phyloP scores from a whole-genome alignment of 2,113 vertebrate species.

The Lagopus muta region DNA sequence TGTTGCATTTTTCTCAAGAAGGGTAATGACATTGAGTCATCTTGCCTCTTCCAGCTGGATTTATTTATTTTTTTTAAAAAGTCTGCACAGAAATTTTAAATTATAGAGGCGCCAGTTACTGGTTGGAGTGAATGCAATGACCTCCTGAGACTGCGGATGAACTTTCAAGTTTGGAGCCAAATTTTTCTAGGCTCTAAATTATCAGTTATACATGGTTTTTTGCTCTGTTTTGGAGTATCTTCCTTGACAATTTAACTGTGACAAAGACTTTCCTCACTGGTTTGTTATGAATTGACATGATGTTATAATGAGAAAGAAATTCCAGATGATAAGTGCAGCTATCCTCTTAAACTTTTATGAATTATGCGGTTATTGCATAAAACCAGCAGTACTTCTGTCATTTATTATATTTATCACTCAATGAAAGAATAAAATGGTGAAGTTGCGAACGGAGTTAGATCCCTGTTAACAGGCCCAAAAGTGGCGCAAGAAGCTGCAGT shows the following conservation, averaged over 20 bases:
- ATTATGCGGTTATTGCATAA: background rate
- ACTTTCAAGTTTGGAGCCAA: conserved; percentile 32
- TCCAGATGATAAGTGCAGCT: background rate
- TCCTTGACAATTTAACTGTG: background rate
- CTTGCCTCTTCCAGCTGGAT: conserved; percentile 9
- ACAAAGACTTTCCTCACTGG: background rate
- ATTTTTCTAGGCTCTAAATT: conserved; percentile 24
- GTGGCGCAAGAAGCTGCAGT: background rate
- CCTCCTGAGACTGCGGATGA: conserved; percentile 36
- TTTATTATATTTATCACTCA: background rate
- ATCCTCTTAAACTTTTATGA: background rate
- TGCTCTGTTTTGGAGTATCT: background rate
- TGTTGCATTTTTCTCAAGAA: background rate
- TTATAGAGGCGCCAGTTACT: conserved; percentile 16
- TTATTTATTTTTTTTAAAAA: background rate
- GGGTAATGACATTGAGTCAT: conserved; percentile 32
- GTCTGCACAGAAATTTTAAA: conserved; percentile 12
- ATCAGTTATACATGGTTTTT: background rate
- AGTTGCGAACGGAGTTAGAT: background rate
- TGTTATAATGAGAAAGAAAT: background rate
- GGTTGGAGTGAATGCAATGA: conserved; percentile 25
- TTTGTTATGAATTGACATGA: background rate
- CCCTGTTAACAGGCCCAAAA: background rate
- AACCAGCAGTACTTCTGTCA: background rate
- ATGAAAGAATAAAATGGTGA: background rate